Percentiles rank a stretch among this genome's conserved stretches.
Evolutionary conservation across 35 echinoderm and acorn worm species (phyloP).

Genomic region (Acanthaster planci): DNA sequence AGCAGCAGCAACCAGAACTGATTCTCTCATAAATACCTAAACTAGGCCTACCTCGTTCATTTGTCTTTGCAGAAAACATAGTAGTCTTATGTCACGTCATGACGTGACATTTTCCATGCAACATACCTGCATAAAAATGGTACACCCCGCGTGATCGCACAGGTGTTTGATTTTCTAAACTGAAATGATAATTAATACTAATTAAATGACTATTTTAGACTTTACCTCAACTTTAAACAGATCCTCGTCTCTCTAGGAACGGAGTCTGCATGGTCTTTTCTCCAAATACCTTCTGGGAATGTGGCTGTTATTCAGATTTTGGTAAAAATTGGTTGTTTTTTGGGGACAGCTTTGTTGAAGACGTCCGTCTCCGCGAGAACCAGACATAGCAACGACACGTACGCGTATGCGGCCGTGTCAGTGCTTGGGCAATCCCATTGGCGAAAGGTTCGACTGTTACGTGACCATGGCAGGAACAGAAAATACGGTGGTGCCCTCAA

Average conservation of each 20-base stretch:
- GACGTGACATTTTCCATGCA: neutral
- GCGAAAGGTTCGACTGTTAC: neutral
- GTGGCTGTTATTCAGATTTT: neutral
- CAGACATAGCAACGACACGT: neutral
- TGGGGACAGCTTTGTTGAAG: neutral
- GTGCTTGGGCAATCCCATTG: neutral
- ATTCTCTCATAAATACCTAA: neutral
- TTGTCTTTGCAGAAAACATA: neutral
- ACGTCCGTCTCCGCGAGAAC: neutral
- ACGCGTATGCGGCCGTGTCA: neutral
- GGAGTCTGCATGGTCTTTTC: neutral
- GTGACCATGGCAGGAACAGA: neutral
- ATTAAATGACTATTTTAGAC: neutral
- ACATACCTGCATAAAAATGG: neutral
- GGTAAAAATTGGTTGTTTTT: neutral
- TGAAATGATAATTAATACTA: neutral
- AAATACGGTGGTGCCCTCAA: neutral
- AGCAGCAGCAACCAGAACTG: too few species aligned
- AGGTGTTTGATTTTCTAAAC: neutral
- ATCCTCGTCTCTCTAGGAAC: neutral
- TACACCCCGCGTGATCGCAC: neutral
- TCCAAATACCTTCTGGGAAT: neutral
- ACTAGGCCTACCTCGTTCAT: neutral
- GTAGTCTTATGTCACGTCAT: neutral
- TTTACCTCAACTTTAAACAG: slow-evolving; percentile 8